Base-by-base conservation (phyloP, 2,797 vertebrate species). In the Enteromius trimaculatus region DNA sequence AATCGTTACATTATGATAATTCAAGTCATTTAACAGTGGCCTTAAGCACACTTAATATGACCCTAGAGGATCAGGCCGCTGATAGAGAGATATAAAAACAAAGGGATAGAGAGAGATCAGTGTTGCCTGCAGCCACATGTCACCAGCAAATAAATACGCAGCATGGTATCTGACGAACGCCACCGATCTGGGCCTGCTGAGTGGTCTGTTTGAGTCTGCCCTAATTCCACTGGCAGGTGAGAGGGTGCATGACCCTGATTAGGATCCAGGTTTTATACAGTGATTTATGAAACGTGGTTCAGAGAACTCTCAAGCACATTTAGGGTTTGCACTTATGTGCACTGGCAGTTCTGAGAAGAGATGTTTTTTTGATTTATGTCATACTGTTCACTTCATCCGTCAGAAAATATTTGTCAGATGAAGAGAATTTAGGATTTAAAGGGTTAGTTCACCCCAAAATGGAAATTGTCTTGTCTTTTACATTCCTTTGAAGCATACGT, bases 1-100 rank as follows among this genome's bases (percentile, higher is more conserved):
- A 85, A 87, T 85, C 58, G 83, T 84, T 68, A 29, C 77, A 49
- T 78, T 84, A 88, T 82, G 82, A 85, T 88, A 86, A 88, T 88
- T 87, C 81, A 79, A 60, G 77, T 74, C 70, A 86, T 82, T 87
- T 85, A 87, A 87, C 84, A 71, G 86, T 85, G 68, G 37, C 82
- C 72, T 85, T 85, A 79, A 80, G 84, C 70, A 77, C 87, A 83
- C 81, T 84, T 88, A 86, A 89, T 87, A 77, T 88, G 85, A 80
- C 88, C 82, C 87, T 77, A 77, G 85, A 80, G 80, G 77, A 64
- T 17, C 55, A 51, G 60, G 19, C 44, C 39, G 51, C 88, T 85
- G 81, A 82, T 85, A 37, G 71, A 82, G 79, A 84, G 69, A 84
- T 65, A 79, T 37, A 72, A 60, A 85, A 79, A 47, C 51, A 70